Conservation (phyloP, 2,888 invertebrate genomes). For the Drosophila cognata region DNA sequence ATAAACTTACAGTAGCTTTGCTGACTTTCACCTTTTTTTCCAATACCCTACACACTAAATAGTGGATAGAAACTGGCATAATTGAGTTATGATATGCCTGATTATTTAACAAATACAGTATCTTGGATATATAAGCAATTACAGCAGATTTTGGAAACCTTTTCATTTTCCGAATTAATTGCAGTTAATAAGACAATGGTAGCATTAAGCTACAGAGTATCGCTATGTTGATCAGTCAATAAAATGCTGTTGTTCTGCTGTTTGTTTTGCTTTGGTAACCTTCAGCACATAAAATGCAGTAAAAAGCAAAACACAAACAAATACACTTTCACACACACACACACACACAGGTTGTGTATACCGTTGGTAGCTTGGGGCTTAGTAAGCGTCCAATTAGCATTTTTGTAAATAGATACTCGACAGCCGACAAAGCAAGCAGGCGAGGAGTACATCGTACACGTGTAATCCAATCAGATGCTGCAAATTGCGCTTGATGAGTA, state of each 20-base stretch:
- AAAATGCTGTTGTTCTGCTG: neutral
- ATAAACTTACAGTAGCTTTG: neutral
- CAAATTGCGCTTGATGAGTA: slow-evolving; percentile 56
- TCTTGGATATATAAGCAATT: neutral
- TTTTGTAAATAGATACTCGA: slow-evolving; percentile 50
- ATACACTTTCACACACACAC: neutral
- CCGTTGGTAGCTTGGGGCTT: slow-evolving; percentile 4
- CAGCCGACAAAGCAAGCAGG: slow-evolving; percentile 5
- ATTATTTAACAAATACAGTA: neutral
- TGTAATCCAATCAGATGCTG: slow-evolving; percentile 65
- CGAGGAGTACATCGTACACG: slow-evolving; percentile 31
- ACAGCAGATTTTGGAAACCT: neutral
- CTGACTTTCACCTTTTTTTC: neutral
- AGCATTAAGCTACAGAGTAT: slow-evolving; percentile 9
- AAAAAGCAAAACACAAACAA: slow-evolving; percentile 13
- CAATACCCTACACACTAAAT: neutral
- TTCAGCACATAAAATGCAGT: slow-evolving; percentile 29
- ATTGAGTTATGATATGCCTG: neutral
- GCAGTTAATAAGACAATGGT: neutral
- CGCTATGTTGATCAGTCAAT: neutral
- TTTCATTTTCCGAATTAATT: neutral
- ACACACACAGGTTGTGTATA: neutral
- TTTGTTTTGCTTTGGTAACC: slow-evolving; percentile 29
- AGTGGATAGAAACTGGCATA: neutral
- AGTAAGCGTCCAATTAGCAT: slow-evolving; percentile 59